These are phyloP conservation scores for Cyclophora punctaria DNA, from an alignment of 2,888 invertebrate genomes.

Conservation along the genomic window DNA sequence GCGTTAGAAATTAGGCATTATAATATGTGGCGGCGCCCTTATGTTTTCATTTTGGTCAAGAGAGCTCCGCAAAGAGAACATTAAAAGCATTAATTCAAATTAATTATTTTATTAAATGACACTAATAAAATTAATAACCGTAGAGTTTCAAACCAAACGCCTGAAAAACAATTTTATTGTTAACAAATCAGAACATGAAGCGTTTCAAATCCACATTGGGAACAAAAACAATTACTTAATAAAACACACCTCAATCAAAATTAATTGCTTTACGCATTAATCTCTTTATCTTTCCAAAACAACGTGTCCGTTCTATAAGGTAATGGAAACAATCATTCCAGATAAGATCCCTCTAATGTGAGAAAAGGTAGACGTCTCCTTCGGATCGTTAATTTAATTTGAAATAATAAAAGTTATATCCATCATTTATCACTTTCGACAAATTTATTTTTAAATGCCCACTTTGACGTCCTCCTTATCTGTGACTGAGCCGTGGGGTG, in stretches of 20 bases:
- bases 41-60: no score
- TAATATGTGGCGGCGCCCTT: no score
- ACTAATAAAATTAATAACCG: slow-evolving; percentile 8
- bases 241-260: slow-evolving; percentile 74
- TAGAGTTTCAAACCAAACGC: slow-evolving; percentile 7
- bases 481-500: slow-evolving; percentile 49
- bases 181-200: slow-evolving; percentile 42
- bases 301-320: slow-evolving; percentile 65
- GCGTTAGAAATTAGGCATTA: no score
- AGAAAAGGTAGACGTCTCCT: slow-evolving; percentile 69
- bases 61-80: no score
- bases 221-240: slow-evolving; percentile 72
- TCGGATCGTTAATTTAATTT: slow-evolving; percentile 73
- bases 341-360: slow-evolving; percentile 74
- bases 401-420: slow-evolving; percentile 74
- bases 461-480: slow-evolving; percentile 63
- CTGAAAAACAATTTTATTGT: slow-evolving; percentile 23
- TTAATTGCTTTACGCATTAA: slow-evolving; percentile 74
- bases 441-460: slow-evolving; percentile 74
- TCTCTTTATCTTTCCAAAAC: slow-evolving; percentile 70
- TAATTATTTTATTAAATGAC: background rate
- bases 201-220: slow-evolving; percentile 58
- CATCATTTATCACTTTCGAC: slow-evolving; percentile 74
- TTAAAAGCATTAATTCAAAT: no score
- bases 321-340: slow-evolving; percentile 74